These are phyloP conservation scores for Asarcornis scutulata DNA, from an alignment of 2,113 vertebrate species.

Conservation along the genomic window DNA sequence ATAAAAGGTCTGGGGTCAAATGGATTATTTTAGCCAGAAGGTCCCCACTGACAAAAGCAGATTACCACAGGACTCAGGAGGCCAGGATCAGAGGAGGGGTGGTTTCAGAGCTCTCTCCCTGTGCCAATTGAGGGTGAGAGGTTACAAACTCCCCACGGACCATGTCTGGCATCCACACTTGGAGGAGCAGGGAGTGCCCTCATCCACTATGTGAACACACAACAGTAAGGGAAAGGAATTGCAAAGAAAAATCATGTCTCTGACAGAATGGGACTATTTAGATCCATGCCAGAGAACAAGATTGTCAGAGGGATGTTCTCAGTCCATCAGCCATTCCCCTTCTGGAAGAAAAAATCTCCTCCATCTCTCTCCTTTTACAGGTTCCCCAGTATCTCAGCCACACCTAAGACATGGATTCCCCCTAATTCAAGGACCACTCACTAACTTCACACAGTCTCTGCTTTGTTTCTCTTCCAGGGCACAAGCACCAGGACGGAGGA, in stretches of 20 bases:
- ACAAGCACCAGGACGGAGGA: background rate
- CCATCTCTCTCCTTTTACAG: background rate
- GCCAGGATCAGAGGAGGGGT: background rate
- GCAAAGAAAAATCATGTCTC: background rate
- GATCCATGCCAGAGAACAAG: background rate
- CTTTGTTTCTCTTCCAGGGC: background rate
- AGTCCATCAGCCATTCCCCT: background rate
- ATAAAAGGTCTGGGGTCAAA: constrained; percentile 30
- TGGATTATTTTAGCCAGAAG: background rate
- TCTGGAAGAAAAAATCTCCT: background rate
- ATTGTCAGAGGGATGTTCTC: background rate
- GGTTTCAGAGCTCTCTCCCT: background rate
- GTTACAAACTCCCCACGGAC: background rate
- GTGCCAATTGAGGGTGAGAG: background rate
- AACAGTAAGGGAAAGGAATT: background rate
- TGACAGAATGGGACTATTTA: background rate
- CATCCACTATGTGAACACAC: accelerated
- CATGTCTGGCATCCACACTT: background rate
- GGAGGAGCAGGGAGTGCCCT: background rate
- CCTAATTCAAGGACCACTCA: background rate
- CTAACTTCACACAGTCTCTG: background rate
- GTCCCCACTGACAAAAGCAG: background rate
- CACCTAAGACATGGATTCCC: background rate
- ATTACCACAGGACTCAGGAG: background rate
- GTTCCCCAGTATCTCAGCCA: background rate